Base-by-base conservation (phyloP, 1,140 invertebrate genomes). In the Drosophila busckii region DNA sequence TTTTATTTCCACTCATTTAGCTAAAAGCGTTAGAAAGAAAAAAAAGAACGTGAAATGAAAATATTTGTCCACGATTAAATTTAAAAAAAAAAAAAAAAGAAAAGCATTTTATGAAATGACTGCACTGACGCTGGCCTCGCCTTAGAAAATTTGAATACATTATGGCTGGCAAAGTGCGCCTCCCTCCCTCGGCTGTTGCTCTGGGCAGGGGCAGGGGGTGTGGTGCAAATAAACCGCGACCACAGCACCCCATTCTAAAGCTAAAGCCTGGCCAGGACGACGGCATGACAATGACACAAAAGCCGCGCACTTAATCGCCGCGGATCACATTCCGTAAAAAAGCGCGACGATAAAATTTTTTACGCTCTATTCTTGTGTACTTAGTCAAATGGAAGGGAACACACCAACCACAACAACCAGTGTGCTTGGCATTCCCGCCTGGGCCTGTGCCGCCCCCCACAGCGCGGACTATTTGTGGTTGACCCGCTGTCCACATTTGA, bases 1-100 rank as follows among this genome's bases (percentile, higher is more conserved):
- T 85, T 85, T 85, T 82, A 82, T 70, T 85, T 83, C 65, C 65
- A 78, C 71, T 83, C 82, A 85, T 85, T 85, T 85, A 85, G 76
- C 71, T 85, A 78, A 85, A 75, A 83, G 70, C 68, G 37, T 65
- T 52, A 60, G 46, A 62, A 37, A 49, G 23, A 31, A 38, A 65
- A 22, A 32, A 60, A 17, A 15, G 15, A 25, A 50, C 25, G 46
- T 35, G 45, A 60, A 85, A 78, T 70, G 68, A 75, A 85, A 85
- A 85, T 85, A 85, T 85, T 85, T 85, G 69, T 82, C 63, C 65
- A 73, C 63, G 83, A 69, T 84, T 85, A 85, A 85, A 76, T 70
- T 76, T 64, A 63, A 75, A 64, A 65, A 53, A 25, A 25, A 26
- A 26, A 26, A 25, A 31, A 23, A 45, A 41, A 58, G 46, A 59